Evolutionary conservation across 2,888 invertebrate species (phyloP), one percentile per base, ranked within the genome.

Genomic region (Nymphalis polychloros): DNA sequence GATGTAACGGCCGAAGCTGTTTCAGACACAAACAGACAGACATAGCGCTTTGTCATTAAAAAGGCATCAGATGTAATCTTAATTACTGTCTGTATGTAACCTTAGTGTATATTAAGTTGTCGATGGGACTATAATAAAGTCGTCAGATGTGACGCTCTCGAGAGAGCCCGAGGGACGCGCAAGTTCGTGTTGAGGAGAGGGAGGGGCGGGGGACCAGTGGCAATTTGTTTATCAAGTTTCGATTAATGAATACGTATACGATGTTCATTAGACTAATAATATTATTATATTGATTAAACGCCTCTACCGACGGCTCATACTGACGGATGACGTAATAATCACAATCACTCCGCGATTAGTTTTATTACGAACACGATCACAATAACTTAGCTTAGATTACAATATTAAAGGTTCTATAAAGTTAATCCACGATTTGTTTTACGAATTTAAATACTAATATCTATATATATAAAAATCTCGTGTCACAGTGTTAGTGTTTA

Each of bases 151-250:
- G 67, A 67, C 67, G 67, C 27, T 23, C 53, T 47, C 60, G 53
- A 53, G n/a, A 10, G 63, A 16, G 57, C 23, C 46, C 47, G 17
- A 47, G n/a, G 50, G 17, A 41, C 23, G 57, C 23, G 55, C 31
- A 16, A 52, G 60, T 8, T 17, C 52, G 19, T 1, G 27, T n/a
- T 13, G 50, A 20, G 16, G 61, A 17, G 31, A 7, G 55, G 13
- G 16, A 55, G 17, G 20, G 27, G 60, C 31, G 35, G 23, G 60
- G 16, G 35, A n/a, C 19, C 46, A 20, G 53, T 64, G 57, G 61
- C 60, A 61, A 68, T 68, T 68, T 61, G 68, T 64, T 64, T 64
- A 68, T 68, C 64, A 55, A 64, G 64, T 50, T 55, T 60, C 68
- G 64, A 68, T 64, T 64, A 68, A 68, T 64, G 68, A 57, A 41